Percentiles rank a stretch among this genome's conserved stretches.
phyloP scores from a whole-genome alignment of 2,888 invertebrate species.

The Periphyllus acericola region DNA sequence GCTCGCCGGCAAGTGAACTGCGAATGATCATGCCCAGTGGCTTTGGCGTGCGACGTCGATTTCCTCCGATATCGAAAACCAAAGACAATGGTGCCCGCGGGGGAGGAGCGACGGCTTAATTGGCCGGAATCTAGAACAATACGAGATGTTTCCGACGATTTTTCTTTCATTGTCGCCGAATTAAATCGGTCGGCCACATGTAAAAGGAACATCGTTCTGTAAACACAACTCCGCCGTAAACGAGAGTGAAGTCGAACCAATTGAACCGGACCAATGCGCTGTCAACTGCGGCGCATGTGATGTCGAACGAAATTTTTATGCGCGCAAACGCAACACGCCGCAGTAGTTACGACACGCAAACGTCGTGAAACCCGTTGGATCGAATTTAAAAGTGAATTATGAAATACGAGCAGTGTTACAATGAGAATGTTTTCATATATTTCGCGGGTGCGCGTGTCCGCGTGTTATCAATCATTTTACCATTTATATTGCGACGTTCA shows the following conservation, averaged over 20 bases:
- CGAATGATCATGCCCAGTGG: slow-evolving; percentile 41
- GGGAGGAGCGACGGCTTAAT: slow-evolving; percentile 38
- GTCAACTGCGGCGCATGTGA: too few species aligned
- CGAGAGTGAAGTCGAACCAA: slow-evolving; percentile 19
- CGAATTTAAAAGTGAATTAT: too few species aligned
- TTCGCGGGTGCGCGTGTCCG: too few species aligned
- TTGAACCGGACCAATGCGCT: slow-evolving; percentile 28
- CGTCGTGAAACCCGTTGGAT: not conserved
- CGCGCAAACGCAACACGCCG: not conserved
- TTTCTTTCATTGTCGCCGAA: slow-evolving; percentile 32
- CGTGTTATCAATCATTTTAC: too few species aligned
- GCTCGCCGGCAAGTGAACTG: slow-evolving; percentile 26
- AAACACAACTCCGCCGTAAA: not conserved
- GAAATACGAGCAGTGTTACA: too few species aligned
- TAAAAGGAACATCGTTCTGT: slow-evolving; percentile 24
- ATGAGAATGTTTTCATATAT: too few species aligned
- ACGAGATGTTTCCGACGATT: slow-evolving; percentile 23
- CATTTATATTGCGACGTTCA: too few species aligned
- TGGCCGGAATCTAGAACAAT: slow-evolving; percentile 48
- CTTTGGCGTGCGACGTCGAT: not conserved
- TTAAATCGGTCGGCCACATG: slow-evolving; percentile 24
- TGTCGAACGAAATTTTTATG: not conserved
- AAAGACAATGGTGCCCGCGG: slow-evolving; percentile 26
- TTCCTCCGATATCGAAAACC: slow-evolving; percentile 1
- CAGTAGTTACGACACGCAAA: not conserved